Percentiles rank a stretch among this genome's conserved stretches.
Evolutionary conservation across 1,140 invertebrate genomes (phyloP).

Genomic region (Diachasma alloeum): DNA sequence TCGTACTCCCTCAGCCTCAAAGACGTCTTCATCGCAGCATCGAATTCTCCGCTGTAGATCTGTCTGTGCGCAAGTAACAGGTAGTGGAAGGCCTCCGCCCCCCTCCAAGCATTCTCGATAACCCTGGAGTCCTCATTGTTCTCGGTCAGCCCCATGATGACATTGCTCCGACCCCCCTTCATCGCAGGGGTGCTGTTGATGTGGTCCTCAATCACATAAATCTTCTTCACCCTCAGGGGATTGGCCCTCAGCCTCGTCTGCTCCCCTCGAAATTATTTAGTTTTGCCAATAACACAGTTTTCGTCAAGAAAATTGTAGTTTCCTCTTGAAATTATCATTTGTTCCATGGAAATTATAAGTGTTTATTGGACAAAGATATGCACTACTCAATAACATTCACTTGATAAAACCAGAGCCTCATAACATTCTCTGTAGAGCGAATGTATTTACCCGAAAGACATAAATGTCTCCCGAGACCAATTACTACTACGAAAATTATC

Average conservation of each 20-base stretch:
- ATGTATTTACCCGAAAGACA: no score
- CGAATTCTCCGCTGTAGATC: constrained; percentile 77
- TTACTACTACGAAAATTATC: no score
- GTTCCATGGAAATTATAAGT: no score
- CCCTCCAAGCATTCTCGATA: constrained; percentile 84
- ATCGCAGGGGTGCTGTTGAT: constrained; percentile 65
- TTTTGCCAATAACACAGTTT: no score
- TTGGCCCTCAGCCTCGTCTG: constrained; percentile 76
- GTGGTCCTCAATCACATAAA: constrained; percentile 89
- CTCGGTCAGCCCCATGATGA: constrained; percentile 53
- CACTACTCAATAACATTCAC: no score
- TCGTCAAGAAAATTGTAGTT: no score
- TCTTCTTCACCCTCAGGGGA: constrained; percentile 84
- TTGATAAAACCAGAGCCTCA: no score
- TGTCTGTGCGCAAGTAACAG: constrained; percentile 84
- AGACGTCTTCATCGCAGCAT: constrained; percentile 84
- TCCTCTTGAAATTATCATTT: no score
- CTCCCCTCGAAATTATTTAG: no score
- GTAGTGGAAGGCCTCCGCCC: constrained; percentile 90
- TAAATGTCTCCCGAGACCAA: no score
- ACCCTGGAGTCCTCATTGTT: constrained; percentile 64
- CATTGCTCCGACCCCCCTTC: constrained; percentile 60
- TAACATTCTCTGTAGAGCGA: no score
- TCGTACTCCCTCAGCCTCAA: constrained; percentile 84
- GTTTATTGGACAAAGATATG: no score